Conservation (phyloP, 2,797 vertebrate genomes). For the Melanotaenia parkinsoni region DNA sequence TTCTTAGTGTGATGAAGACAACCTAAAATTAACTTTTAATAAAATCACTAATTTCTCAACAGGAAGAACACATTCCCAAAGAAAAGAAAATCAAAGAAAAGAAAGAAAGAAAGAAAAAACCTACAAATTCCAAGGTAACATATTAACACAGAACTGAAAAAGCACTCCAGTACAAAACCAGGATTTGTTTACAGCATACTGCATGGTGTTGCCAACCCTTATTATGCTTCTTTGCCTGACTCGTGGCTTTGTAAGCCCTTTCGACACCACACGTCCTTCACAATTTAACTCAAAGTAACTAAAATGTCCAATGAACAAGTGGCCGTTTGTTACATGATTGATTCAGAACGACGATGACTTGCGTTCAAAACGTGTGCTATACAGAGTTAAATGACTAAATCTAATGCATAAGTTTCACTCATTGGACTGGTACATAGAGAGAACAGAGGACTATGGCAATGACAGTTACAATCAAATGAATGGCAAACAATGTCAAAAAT, state of each 20-base stretch:
- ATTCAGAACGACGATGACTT: conserved; percentile 55
- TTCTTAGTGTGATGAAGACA: conserved; percentile 77
- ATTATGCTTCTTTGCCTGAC: conserved; percentile 41
- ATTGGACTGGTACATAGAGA: conserved; percentile 66
- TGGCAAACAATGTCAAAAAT: conserved; percentile 66
- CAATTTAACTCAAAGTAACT: conserved; percentile 59
- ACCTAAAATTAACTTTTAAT: conserved; percentile 67
- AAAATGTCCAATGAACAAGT: conserved; percentile 52
- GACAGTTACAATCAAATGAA: conserved; percentile 76
- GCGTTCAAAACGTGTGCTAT: conserved; percentile 69
- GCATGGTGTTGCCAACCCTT: conserved; percentile 46
- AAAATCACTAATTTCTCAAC: conserved; percentile 78
- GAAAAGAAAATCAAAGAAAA: conserved; percentile 55
- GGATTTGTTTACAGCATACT: conserved; percentile 73
- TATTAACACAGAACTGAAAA: conserved; percentile 78
- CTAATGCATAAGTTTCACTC: conserved; percentile 73
- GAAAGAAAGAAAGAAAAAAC: conserved; percentile 59
- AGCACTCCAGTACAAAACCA: conserved; percentile 80
- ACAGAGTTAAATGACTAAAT: conserved; percentile 73
- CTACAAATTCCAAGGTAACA: conserved; percentile 73
- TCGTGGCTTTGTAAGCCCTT: conserved; percentile 69
- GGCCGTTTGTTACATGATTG: conserved; percentile 51
- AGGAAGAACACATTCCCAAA: conserved; percentile 74
- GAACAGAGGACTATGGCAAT: conserved; percentile 72
- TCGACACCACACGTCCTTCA: conserved; percentile 69